These are phyloP conservation scores for Rhynchotus rufescens DNA, from an alignment of 2,797 vertebrate genomes.

Conservation along the genomic window DNA sequence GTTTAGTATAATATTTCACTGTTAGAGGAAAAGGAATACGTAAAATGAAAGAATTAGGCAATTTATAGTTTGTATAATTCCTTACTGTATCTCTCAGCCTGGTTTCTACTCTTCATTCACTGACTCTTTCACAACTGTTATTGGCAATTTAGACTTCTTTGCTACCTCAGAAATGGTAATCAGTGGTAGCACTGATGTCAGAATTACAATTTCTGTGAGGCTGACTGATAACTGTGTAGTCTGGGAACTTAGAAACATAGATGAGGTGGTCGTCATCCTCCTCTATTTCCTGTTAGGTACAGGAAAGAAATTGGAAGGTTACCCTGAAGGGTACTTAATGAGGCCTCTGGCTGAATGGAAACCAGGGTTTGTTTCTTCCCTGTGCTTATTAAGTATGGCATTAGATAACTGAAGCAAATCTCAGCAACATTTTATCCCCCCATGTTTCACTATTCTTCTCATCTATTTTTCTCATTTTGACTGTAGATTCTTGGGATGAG, in stretches of 20 bases:
- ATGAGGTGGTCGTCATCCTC: neutral
- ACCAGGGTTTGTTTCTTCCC: neutral
- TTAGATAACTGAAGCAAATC: neutral
- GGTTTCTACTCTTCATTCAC: neutral
- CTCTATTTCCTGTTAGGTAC: neutral
- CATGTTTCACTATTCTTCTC: neutral
- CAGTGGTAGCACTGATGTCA: slow-evolving; percentile 12
- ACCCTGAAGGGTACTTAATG: neutral
- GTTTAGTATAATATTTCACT: slow-evolving; percentile 29
- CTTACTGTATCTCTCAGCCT: neutral
- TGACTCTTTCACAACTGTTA: slow-evolving; percentile 18
- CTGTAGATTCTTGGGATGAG: neutral
- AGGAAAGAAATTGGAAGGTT: neutral
- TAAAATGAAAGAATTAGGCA: slow-evolving; percentile 34
- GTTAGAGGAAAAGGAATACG: slow-evolving; percentile 11
- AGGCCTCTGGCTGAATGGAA: neutral
- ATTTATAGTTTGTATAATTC: slow-evolving; percentile 30
- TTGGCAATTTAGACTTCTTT: slow-evolving; percentile 32
- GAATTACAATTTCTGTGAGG: slow-evolving; percentile 25
- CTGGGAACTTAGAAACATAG: neutral
- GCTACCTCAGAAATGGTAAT: slow-evolving; percentile 28
- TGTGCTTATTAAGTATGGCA: neutral
- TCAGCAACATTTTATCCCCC: neutral
- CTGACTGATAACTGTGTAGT: neutral
- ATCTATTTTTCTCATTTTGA: slow-evolving; percentile 6